Conservation (phyloP, 2,113 vertebrate species). For the Channa argus region DNA sequence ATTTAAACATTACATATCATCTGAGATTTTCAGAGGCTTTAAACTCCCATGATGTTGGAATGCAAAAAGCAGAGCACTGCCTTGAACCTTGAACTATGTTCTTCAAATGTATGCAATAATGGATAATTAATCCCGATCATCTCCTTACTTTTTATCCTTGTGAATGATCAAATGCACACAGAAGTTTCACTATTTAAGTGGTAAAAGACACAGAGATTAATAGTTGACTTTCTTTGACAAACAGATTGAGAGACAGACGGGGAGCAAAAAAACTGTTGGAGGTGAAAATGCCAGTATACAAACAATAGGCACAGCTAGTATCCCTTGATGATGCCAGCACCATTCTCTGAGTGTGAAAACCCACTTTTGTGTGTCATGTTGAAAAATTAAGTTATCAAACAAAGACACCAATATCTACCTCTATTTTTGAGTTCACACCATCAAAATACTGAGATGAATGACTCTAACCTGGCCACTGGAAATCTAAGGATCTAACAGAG, state of each 20-base stretch:
- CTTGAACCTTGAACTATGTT: slow-evolving; percentile 51
- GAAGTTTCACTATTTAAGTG: slow-evolving; percentile 33
- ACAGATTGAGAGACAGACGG: slow-evolving; percentile 72
- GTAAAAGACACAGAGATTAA: slow-evolving; percentile 51
- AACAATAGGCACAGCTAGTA: slow-evolving; percentile 64
- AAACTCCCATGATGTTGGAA: slow-evolving; percentile 17
- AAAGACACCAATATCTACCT: slow-evolving; percentile 25
- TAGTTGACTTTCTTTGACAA: slow-evolving; percentile 58
- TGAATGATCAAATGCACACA: slow-evolving; percentile 44
- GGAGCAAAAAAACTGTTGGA: slow-evolving; percentile 46
- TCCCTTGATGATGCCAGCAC: slow-evolving; percentile 35
- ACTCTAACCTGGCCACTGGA: not conserved
- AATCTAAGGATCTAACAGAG: slow-evolving; percentile 25
- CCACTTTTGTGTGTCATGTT: slow-evolving; percentile 59
- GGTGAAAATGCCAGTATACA: slow-evolving; percentile 58
- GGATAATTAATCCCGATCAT: slow-evolving; percentile 68
- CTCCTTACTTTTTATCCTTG: slow-evolving; percentile 40
- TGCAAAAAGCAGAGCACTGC: slow-evolving; percentile 22
- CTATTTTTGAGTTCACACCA: slow-evolving; percentile 15
- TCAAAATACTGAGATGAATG: slow-evolving; percentile 8
- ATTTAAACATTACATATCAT: slow-evolving; percentile 43
- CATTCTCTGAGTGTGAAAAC: slow-evolving; percentile 45
- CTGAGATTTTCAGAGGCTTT: slow-evolving; percentile 31
- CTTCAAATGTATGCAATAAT: slow-evolving; percentile 51
- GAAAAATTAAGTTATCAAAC: slow-evolving; percentile 60